Base-by-base conservation (phyloP, 2,888 invertebrate genomes). In the Acleris emargana region DNA sequence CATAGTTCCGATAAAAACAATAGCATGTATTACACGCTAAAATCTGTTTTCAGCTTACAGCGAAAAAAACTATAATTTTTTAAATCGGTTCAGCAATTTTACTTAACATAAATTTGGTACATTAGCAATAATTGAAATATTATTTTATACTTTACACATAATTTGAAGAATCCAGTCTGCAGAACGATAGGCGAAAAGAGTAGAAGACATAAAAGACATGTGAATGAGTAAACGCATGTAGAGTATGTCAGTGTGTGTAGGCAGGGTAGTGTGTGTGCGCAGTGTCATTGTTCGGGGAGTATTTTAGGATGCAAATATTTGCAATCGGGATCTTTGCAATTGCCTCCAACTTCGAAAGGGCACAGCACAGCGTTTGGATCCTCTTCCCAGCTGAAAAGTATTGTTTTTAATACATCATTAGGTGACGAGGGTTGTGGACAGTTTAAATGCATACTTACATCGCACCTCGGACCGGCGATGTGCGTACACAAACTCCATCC, bases 251-350 rank as follows among this genome's bases (percentile, higher is more conserved):
- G 75, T 75, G 75, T 73, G 73, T 72, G 68, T 71, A 69, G 73
- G 72, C 71, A 64, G 62, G 63, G 68, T 67, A 72, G 71, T 70
- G 69, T 68, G 55, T 62, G 45, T 72, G 74, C 75, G 70, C 64
- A 70, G 73, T 84, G 88, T 90, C 83, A 89, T 76, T 84, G 84
- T 54, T 68, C 62, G 68, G 79, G 71, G 50, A 74, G 81, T 72
- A 75, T 71, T 72, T 85, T 83, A 54, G 89, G 89, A 73, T 93
- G 93, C 64, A 91, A 83, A 82, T 87, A 91, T 87, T 87, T 88
- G 91, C 93, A 93, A 74, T 88, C 88, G 47, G 87, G 71, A 73
- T 93, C 93, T 80, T 90, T 91, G 91, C 93, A 93, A 75, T 84
- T 86, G 69, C 93, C 93, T 72, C 85, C 86, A 51, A 93, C 87